Evolutionary conservation across 2,113 vertebrate genomes (phyloP).

Genomic region (Myotis lucifugus): DNA sequence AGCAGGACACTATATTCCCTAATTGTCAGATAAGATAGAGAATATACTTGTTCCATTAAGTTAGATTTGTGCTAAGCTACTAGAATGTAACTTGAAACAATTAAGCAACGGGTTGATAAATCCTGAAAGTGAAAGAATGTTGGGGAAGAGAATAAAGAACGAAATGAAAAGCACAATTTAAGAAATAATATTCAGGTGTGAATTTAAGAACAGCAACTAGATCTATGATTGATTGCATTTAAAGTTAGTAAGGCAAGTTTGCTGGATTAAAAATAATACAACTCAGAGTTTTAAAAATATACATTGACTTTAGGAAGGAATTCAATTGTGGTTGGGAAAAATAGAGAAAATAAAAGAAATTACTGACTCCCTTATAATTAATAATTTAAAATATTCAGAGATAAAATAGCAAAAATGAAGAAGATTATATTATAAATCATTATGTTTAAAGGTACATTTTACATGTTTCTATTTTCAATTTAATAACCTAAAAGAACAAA

Average conservation of each 20-base stretch:
- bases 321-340: background rate
- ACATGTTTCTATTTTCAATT: background rate
- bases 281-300: background rate
- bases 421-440: background rate
- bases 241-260: background rate
- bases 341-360: background rate
- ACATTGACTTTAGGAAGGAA: background rate
- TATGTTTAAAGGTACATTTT: background rate
- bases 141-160: background rate
- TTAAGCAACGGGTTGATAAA: background rate
- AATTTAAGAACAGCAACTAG: background rate
- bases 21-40: background rate
- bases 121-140: background rate
- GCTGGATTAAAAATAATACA: background rate
- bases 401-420: background rate
- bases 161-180: background rate
- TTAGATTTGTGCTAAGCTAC: background rate
- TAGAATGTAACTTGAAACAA: background rate
- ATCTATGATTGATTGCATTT: background rate
- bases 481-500: background rate
- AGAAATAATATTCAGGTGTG: background rate
- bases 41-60: background rate
- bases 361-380: background rate
- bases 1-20: background rate
- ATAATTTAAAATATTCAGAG: background rate